Percentiles rank a stretch among this genome's conserved stretches.
Conservation (phyloP, 2,797 vertebrate genomes). For the Pterois miles region DNA sequence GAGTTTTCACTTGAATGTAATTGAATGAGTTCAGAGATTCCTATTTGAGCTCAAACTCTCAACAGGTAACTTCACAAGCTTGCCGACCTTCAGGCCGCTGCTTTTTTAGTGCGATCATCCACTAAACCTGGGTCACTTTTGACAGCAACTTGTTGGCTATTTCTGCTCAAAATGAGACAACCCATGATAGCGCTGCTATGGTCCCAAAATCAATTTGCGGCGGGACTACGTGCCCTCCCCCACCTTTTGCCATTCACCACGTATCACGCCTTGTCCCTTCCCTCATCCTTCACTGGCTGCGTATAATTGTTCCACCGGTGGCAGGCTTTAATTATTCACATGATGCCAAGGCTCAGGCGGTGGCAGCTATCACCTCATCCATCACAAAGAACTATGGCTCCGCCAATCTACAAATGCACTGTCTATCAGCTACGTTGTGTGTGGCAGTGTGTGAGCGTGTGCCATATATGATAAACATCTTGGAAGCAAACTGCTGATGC, state of each 20-base stretch:
- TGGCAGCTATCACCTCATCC: constrained; percentile 79
- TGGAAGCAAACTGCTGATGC: constrained; percentile 74
- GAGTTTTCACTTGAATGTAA: background rate
- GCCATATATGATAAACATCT: constrained; percentile 71
- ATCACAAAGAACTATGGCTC: constrained; percentile 74
- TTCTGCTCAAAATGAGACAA: constrained; percentile 28
- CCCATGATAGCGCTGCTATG: background rate
- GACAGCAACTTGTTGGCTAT: constrained; percentile 7
- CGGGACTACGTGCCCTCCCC: background rate
- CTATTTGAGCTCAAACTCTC: constrained; percentile 6
- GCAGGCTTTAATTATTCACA: constrained; percentile 82
- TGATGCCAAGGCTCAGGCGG: constrained; percentile 72
- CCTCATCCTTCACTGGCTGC: constrained; percentile 72
- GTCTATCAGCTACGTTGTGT: constrained; percentile 43
- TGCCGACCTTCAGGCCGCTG: constrained; percentile 6
- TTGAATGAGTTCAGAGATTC: background rate
- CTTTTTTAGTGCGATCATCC: constrained; percentile 1
- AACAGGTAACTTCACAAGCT: constrained; percentile 12
- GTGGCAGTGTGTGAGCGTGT: constrained; percentile 23
- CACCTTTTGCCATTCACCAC: constrained; percentile 49
- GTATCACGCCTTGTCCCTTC: constrained; percentile 49
- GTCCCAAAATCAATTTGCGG: constrained; percentile 54
- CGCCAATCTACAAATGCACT: constrained; percentile 58
- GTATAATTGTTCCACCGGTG: constrained; percentile 78
- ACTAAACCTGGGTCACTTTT: background rate